Conservation (phyloP, 2,113 vertebrate genomes). For the Peromyscus maniculatus region DNA sequence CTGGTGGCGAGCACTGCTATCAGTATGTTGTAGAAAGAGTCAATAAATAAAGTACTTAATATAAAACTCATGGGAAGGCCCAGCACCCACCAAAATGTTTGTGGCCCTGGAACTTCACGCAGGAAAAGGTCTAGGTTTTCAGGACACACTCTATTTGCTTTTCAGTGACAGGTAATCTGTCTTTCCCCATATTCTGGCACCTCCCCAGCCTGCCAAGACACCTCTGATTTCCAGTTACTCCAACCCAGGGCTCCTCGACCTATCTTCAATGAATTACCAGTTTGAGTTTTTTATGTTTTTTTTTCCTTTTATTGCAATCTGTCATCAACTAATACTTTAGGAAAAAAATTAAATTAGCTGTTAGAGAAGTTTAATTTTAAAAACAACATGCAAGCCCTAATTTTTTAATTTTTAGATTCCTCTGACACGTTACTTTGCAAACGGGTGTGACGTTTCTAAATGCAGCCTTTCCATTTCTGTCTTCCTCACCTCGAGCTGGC, state of each 20-base stretch:
- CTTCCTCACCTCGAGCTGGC: not conserved
- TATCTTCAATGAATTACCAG: not conserved
- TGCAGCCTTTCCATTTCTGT: constrained; percentile 56
- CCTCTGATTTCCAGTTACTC: not conserved
- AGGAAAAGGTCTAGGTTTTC: constrained; percentile 18
- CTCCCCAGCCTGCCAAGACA: not conserved
- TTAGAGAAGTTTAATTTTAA: constrained; percentile 51
- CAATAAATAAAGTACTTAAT: constrained; percentile 25
- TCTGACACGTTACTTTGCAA: constrained; percentile 17
- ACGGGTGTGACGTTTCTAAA: constrained; percentile 62
- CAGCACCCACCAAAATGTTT: not conserved
- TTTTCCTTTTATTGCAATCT: constrained; percentile 1
- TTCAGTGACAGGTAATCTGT: not conserved
- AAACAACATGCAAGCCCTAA: constrained; percentile 43
- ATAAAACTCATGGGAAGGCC: not conserved
- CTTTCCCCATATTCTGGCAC: not conserved
- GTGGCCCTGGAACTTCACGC: not conserved
- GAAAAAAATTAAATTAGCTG: constrained; percentile 52
- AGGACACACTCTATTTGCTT: not conserved
- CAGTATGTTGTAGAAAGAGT: not conserved
- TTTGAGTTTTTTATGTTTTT: not conserved
- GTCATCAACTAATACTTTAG: not conserved
- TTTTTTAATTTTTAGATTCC: constrained; percentile 45
- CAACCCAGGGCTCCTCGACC: not conserved
- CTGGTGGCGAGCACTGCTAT: not conserved